phyloP scores from a whole-genome alignment of 2,797 vertebrate species.

The Malacoctenus gilli region DNA sequence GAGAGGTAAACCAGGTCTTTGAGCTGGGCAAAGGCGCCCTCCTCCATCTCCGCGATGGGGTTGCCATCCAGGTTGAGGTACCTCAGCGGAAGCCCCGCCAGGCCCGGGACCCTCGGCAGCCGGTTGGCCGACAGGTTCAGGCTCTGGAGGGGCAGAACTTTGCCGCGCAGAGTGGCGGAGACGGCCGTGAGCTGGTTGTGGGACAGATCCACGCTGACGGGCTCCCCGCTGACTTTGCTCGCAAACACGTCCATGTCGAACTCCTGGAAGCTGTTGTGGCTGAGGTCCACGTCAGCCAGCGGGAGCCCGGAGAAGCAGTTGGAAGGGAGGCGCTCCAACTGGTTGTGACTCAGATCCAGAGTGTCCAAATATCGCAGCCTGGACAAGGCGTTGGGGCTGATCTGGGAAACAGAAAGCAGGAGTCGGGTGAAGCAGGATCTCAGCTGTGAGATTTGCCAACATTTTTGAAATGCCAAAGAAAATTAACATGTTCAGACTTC shows the following conservation, averaged over 20 bases:
- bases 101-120: constrained; percentile 79
- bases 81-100: constrained; percentile 86
- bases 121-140: constrained; percentile 89
- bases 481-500: no score
- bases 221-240: constrained; percentile 84
- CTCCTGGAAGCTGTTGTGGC: constrained; percentile 87
- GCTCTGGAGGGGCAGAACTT: constrained; percentile 84
- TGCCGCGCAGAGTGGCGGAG: constrained; percentile 50
- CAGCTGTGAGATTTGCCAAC: no score
- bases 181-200: constrained; percentile 85
- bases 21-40: constrained; percentile 83
- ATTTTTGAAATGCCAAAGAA: no score
- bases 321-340: constrained; percentile 81
- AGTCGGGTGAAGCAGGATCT: no score
- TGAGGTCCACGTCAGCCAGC: constrained; percentile 90
- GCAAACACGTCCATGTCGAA: constrained; percentile 84
- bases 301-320: constrained; percentile 89
- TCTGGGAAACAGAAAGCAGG: constrained; percentile 46
- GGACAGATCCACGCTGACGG: constrained; percentile 89
- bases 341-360: constrained; percentile 93
- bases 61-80: constrained; percentile 92
- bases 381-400: constrained; percentile 87
- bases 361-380: constrained; percentile 94
- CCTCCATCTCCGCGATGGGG: constrained; percentile 79
- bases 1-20: constrained; percentile 89